A percentile compares a stretch with the other conserved stretches of the same genome.
Evolutionary conservation across 2,113 vertebrate genomes (phyloP).

Genomic region (Okapia johnstoni): DNA sequence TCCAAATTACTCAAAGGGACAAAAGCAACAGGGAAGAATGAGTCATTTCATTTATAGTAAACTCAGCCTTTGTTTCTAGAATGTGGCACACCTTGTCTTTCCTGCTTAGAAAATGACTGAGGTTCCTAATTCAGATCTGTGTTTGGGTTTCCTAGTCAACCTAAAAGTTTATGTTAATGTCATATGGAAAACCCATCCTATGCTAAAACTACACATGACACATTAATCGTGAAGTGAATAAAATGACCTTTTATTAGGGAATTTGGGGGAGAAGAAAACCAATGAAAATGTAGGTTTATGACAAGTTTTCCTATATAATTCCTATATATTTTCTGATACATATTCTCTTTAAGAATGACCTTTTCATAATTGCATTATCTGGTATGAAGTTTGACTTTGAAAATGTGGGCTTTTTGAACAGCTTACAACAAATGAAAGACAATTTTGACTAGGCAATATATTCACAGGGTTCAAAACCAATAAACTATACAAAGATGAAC

Average conservation of each 20-base stretch:
- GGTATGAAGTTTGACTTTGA: not conserved
- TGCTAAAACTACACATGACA: not conserved
- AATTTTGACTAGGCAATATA: not conserved
- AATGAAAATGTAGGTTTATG: not conserved
- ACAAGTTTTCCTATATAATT: not conserved
- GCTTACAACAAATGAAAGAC: not conserved
- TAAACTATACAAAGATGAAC: not conserved
- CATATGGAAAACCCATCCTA: not conserved
- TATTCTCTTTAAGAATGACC: not conserved
- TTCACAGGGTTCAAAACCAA: not conserved
- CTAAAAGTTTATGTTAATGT: not conserved
- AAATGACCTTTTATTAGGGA: not conserved
- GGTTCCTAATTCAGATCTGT: not conserved
- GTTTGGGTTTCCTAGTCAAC: not conserved
- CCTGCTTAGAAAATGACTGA: slow-evolving; percentile 20
- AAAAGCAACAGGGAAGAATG: slow-evolving; percentile 7
- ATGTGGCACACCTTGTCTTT: slow-evolving; percentile 4
- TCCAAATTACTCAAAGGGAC: slow-evolving; percentile 23
- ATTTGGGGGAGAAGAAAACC: not conserved
- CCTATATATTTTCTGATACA: not conserved
- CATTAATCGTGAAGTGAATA: not conserved
- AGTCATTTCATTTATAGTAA: slow-evolving; percentile 43
- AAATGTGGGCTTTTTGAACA: not conserved
- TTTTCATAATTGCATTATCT: not conserved
- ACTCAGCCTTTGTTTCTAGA: slow-evolving; percentile 53